These are phyloP conservation scores for Laterallus jamaicensis DNA, from an alignment of 2,113 vertebrate genomes.

Conservation along the genomic window DNA sequence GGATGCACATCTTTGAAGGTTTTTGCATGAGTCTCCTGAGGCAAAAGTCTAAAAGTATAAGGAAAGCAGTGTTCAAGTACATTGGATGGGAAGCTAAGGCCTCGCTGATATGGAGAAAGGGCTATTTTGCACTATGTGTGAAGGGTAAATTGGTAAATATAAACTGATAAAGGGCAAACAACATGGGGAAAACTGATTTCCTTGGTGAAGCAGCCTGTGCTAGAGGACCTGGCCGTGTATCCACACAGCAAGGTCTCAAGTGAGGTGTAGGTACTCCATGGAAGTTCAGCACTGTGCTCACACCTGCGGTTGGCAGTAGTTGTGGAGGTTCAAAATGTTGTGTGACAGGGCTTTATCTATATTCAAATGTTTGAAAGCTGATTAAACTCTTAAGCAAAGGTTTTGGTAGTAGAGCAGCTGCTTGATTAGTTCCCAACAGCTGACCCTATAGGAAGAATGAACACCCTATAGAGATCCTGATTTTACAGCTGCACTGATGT, in stretches of 20 bases:
- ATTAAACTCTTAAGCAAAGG: not conserved
- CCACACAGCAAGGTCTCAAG: not conserved
- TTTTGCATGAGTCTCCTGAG: constrained; percentile 9
- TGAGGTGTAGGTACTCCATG: not conserved
- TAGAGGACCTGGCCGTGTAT: not conserved
- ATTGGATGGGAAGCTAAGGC: not conserved
- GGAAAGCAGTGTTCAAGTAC: not conserved
- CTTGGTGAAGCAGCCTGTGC: not conserved
- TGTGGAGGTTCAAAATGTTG: not conserved
- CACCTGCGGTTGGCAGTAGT: not conserved
- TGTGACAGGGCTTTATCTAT: not conserved
- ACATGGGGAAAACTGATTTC: not conserved
- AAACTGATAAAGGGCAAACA: not conserved
- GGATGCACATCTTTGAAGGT: not conserved
- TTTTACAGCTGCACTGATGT: constrained; percentile 41
- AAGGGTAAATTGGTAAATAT: not conserved
- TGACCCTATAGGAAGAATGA: not conserved
- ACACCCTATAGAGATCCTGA: not conserved
- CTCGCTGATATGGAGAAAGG: not conserved
- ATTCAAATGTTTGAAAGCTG: not conserved
- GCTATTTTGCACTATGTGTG: constrained; percentile 29
- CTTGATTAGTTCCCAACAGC: not conserved
- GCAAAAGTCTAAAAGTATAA: not conserved
- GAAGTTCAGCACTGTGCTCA: not conserved
- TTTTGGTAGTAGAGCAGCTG: constrained; percentile 19